Evolutionary conservation across 1,140 invertebrate species (phyloP), one percentile per base, ranked within the genome.

Genomic region (Helicoverpa armigera): DNA sequence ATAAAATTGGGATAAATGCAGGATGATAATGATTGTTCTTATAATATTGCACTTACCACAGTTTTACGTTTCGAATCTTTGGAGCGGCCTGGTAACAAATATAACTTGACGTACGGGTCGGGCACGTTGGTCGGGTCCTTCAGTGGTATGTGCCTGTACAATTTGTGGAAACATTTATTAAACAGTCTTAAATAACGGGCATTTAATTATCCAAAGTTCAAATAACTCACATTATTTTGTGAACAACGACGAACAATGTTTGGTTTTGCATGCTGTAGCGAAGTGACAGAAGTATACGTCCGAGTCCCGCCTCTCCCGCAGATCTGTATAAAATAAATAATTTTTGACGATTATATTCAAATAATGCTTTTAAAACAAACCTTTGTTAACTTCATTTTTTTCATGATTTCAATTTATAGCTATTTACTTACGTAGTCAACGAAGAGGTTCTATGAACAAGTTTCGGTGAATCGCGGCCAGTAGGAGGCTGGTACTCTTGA

Each of bases 91-190:
- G 98, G 98, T 53, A 99, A 94, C 53, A 99, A 95, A 92, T 99
- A 99, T 18, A 99, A 93, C 90, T 99, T 99, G 0, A 99, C 98
- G 91, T 99, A 99, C 0, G 98, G 98, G 95, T 99, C 98, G 1
- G 98, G 98, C 85, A 99, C 97, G 90, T 98, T 98, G 72, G 96
- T 96, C 16, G 97, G 97, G 94, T 99, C 98, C 85, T 98, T 98
- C 23, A 98, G 92, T 5, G 98, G 98, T 79, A 99, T 96, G 94
- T 98, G 98, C 81, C 97, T 97, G 90, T 95, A 82, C 50, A 87
- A 86, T 86, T 85, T 43, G 5, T 43, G 4, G 7, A 0, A 43
- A 43, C 35, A 43, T 43, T 43, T 43, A 43, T 43, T 43, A 43
- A 43, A 1, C 35, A 43, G 7, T 43, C 5, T 43, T 43, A 9